A percentile compares a stretch with the other conserved stretches of the same genome.
These are phyloP conservation scores for Monochamus saltuarius DNA, from an alignment of 1,140 invertebrate species.

Conservation along the genomic window DNA sequence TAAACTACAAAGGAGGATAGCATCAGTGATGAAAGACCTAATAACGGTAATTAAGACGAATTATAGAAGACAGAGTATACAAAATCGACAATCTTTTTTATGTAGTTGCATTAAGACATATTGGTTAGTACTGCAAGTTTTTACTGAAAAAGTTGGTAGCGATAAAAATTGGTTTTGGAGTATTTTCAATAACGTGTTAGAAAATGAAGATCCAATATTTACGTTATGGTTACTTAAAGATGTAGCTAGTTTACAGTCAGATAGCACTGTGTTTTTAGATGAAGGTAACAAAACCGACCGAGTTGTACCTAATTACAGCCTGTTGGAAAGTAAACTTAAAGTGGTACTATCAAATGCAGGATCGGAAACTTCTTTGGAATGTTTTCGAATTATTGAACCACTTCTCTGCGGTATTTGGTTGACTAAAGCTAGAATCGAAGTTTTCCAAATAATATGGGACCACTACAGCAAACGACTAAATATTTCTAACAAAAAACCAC, in stretches of 20 bases:
- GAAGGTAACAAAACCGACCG: constrained; percentile 16
- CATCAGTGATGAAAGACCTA: constrained; percentile 32
- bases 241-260: constrained; percentile 20
- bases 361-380: constrained; percentile 19
- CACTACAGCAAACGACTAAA: constrained; percentile 45
- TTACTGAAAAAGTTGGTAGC: constrained; percentile 24
- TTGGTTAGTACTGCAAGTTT: constrained; percentile 29
- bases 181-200: constrained; percentile 31
- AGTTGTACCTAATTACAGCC: constrained; percentile 33
- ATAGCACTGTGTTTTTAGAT: constrained; percentile 22
- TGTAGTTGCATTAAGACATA: constrained; percentile 34
- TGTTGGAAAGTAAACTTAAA: constrained; percentile 35
- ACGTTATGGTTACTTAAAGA: constrained; percentile 32
- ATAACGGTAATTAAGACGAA: constrained; percentile 25
- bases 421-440: constrained; percentile 36
- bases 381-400: constrained; percentile 37
- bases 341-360: constrained; percentile 22
- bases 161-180: constrained; percentile 33
- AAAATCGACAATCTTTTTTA: constrained; percentile 15
- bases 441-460: constrained; percentile 42
- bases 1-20: constrained; percentile 23
- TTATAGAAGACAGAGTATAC: constrained; percentile 24
- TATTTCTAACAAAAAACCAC: constrained; percentile 26
- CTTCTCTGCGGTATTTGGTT: constrained; percentile 38
- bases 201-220: constrained; percentile 28